Conservation (phyloP, 2,888 invertebrate genomes). For the Prosopocoilus inquinatus region DNA sequence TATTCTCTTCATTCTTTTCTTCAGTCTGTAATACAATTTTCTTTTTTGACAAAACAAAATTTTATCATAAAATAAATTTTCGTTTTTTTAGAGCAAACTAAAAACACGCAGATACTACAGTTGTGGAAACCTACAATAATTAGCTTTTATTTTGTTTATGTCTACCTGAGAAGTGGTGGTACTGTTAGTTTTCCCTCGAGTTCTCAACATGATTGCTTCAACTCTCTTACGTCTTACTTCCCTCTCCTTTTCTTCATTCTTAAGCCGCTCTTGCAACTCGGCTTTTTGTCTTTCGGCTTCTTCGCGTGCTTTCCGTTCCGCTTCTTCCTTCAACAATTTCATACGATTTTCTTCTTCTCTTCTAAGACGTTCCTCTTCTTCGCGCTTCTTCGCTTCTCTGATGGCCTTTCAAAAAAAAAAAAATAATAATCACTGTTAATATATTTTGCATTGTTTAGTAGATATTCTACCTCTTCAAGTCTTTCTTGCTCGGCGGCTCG, state of each 20-base stretch:
- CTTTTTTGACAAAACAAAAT: too few species aligned
- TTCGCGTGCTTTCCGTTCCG: conserved; percentile 76
- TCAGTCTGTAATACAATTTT: conserved; percentile 31
- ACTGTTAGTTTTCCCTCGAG: conserved; percentile 57
- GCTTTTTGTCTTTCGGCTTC: conserved; percentile 80
- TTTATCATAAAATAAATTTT: too few species aligned
- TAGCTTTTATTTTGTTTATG: not conserved
- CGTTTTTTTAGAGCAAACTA: too few species aligned
- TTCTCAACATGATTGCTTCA: conserved; percentile 89
- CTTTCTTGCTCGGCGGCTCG: conserved; percentile 82
- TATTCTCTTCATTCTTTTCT: conserved; percentile 35
- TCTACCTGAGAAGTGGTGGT: conserved; percentile 30
- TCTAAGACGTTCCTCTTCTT: conserved; percentile 73
- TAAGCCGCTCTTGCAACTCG: conserved; percentile 79
- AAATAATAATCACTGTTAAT: not conserved
- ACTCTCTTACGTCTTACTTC: conserved; percentile 85
- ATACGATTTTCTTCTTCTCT: conserved; percentile 65
- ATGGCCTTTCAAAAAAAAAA: conserved; percentile 51
- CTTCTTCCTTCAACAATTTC: conserved; percentile 70
- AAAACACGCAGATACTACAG: too few species aligned
- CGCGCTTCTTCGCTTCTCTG: conserved; percentile 70
- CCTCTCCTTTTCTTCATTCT: conserved; percentile 86
- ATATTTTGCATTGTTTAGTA: not conserved
- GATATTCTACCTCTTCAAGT: conserved; percentile 70
- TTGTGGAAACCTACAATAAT: too few species aligned